phyloP scores from a whole-genome alignment of 1,140 invertebrate species.

The Dendroctonus ponderosae region DNA sequence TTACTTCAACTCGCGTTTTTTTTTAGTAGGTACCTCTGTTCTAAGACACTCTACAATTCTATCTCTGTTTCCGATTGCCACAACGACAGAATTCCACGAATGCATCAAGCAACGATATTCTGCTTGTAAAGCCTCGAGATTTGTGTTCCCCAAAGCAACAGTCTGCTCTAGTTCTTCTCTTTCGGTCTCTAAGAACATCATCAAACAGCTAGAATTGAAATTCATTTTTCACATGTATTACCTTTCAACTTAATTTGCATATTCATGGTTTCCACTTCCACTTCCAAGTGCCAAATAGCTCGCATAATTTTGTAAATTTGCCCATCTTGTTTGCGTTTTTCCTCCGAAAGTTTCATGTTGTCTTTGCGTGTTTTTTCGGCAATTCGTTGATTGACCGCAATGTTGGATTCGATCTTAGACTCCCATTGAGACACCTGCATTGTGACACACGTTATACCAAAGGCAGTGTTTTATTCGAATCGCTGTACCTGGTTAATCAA shows the following conservation, averaged over 20 bases:
- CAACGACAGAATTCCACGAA: slow-evolving; percentile 70
- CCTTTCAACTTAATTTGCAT: slow-evolving; percentile 57
- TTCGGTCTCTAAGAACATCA: slow-evolving; percentile 47
- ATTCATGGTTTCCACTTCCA: slow-evolving; percentile 53
- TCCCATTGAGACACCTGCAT: slow-evolving; percentile 53
- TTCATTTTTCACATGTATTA: background rate
- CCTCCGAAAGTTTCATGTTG: slow-evolving; percentile 52
- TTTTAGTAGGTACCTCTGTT: slow-evolving; percentile 58
- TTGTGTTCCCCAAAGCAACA: slow-evolving; percentile 61
- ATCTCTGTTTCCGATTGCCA: slow-evolving; percentile 66
- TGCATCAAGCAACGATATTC: slow-evolving; percentile 66
- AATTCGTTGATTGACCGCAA: slow-evolving; percentile 56
- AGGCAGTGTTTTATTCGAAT: background rate
- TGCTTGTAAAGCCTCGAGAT: slow-evolving; percentile 67
- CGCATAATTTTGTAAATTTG: slow-evolving; percentile 56
- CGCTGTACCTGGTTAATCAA: slow-evolving; percentile 50
- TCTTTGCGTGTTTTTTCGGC: slow-evolving; percentile 58
- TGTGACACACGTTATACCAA: background rate
- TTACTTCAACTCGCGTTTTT: background rate
- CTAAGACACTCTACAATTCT: slow-evolving; percentile 62
- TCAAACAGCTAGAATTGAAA: background rate
- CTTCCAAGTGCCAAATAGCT: slow-evolving; percentile 58
- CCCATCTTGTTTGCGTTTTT: slow-evolving; percentile 57
- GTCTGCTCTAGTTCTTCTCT: slow-evolving; percentile 55
- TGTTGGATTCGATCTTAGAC: slow-evolving; percentile 55